Evolutionary conservation across 2,888 invertebrate species (phyloP).

Genomic region (Parnassius mnemosyne): DNA sequence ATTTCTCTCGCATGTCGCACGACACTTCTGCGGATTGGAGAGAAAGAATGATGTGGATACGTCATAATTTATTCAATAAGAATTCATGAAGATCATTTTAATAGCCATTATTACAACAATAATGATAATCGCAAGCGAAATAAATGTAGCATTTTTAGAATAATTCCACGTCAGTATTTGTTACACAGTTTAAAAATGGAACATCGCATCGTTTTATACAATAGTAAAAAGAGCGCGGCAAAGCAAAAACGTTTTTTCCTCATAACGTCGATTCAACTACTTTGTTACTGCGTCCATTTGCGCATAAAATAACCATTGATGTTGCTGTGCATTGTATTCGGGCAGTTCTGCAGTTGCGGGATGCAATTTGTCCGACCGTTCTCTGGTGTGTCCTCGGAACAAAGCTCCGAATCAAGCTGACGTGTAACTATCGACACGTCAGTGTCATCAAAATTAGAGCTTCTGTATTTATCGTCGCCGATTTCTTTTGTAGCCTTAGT

Average conservation of each 20-base stretch:
- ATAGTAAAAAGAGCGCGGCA: conserved; percentile 36
- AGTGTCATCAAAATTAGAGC: conserved; percentile 52
- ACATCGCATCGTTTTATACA: conserved; percentile 25
- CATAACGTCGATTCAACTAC: conserved; percentile 35
- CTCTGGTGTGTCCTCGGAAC: conserved; percentile 65
- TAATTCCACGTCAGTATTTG: background rate
- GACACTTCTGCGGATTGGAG: conserved; percentile 60
- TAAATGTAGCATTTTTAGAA: too few species aligned
- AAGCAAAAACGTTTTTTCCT: conserved; percentile 39
- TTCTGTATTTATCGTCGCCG: conserved; percentile 50
- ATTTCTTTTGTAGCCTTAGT: background rate
- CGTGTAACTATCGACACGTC: conserved; percentile 54
- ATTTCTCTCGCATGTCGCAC: conserved; percentile 63
- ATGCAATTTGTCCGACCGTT: conserved; percentile 72
- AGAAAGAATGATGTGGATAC: conserved; percentile 50
- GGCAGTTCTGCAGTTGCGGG: conserved; percentile 49
- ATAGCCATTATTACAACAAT: too few species aligned
- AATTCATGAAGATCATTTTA: too few species aligned
- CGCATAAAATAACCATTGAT: conserved; percentile 66
- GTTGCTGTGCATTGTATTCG: conserved; percentile 52
- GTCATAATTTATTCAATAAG: conserved; percentile 20
- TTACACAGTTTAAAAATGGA: conserved; percentile 13
- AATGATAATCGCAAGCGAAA: too few species aligned
- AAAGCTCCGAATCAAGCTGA: conserved; percentile 65
- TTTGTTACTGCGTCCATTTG: conserved; percentile 48